phyloP scores from a whole-genome alignment of 23 tunicate species.

The Styela clava region DNA sequence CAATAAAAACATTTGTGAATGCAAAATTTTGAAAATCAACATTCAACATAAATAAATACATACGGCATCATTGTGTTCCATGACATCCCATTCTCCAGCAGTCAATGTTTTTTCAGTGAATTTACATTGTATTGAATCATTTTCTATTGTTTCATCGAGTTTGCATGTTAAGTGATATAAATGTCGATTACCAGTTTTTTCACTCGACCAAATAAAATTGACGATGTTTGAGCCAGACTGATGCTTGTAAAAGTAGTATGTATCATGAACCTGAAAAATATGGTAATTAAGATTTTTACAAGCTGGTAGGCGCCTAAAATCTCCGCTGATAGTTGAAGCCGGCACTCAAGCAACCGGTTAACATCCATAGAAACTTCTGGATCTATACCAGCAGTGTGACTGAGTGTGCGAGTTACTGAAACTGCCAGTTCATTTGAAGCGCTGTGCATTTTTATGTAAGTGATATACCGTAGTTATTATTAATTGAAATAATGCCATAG shows the following conservation, averaged over 20 bases:
- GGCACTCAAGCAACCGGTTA: too few species aligned
- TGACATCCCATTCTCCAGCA: slow-evolving; percentile 72
- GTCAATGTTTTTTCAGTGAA: slow-evolving; percentile 48
- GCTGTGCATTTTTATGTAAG: too few species aligned
- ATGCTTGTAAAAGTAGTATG: slow-evolving; percentile 54
- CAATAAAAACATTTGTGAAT: too few species aligned
- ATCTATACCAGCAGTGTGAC: too few species aligned
- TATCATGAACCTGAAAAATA: slow-evolving; percentile 66
- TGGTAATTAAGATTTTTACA: neutral
- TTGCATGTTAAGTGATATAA: slow-evolving; percentile 57
- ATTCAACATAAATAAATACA: too few species aligned
- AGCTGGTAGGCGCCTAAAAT: too few species aligned
- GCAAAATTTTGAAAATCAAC: too few species aligned
- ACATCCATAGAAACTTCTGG: neutral
- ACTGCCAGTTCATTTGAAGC: too few species aligned
- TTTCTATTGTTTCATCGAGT: slow-evolving; percentile 28
- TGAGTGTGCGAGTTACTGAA: too few species aligned
- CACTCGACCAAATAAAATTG: slow-evolving; percentile 85
- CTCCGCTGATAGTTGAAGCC: too few species aligned
- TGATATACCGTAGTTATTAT: too few species aligned
- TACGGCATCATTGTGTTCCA: slow-evolving; percentile 72
- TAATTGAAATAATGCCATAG: too few species aligned
- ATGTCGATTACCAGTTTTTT: slow-evolving; percentile 73
- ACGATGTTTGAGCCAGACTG: slow-evolving; percentile 44
- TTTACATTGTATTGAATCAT: slow-evolving; percentile 33